phyloP scores from a whole-genome alignment of 2,797 vertebrate species.

The Hyperoplus lanceolatus region DNA sequence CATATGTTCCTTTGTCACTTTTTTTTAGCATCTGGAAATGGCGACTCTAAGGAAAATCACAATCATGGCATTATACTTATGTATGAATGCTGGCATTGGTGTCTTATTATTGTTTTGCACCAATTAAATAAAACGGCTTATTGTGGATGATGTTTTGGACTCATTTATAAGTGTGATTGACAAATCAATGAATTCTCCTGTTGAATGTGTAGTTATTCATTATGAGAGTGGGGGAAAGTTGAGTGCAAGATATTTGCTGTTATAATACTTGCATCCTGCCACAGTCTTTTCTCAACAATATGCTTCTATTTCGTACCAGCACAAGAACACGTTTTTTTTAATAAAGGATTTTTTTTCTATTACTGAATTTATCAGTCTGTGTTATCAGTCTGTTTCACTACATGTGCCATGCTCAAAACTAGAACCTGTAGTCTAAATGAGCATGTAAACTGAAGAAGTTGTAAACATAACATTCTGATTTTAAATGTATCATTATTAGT shows the following conservation, averaged over 20 bases:
- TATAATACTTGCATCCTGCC: conserved; percentile 7
- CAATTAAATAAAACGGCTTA: conserved; percentile 79
- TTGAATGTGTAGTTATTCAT: background rate
- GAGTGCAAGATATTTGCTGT: background rate
- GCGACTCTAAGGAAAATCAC: conserved; percentile 41
- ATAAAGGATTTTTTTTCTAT: conserved; percentile 11
- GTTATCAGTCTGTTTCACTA: background rate
- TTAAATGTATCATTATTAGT: background rate
- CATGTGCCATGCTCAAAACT: background rate
- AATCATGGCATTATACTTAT: conserved; percentile 67
- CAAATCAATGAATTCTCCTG: background rate
- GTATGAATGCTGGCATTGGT: conserved; percentile 71
- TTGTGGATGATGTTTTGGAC: conserved; percentile 58
- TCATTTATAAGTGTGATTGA: conserved; percentile 22
- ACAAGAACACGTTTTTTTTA: background rate
- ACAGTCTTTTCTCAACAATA: background rate
- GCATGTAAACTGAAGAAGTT: background rate
- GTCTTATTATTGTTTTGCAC: conserved; percentile 74
- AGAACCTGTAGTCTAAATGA: background rate
- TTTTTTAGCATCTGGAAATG: conserved; percentile 49
- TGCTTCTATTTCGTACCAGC: background rate
- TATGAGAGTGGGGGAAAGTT: conserved; percentile 7
- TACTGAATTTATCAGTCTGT: background rate
- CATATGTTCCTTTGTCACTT: conserved; percentile 44
- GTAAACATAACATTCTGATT: no score